Percentiles rank a stretch among this genome's conserved stretches.
phyloP scores from a whole-genome alignment of 2,888 invertebrate genomes.

The Polymixis lichenea region DNA sequence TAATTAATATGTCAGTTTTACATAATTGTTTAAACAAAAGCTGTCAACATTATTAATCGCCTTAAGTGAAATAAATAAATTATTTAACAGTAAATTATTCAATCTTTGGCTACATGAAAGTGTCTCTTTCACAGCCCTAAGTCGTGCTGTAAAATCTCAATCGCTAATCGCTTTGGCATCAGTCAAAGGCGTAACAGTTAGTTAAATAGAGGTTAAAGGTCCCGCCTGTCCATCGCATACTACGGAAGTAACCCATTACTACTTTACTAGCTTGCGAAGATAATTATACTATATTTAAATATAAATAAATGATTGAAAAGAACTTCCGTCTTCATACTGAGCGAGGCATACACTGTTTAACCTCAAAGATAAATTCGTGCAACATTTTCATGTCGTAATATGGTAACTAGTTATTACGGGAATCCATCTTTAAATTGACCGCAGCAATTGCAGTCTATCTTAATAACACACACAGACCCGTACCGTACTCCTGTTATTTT shows the following conservation, averaged over 20 bases:
- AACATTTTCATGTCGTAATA: background rate
- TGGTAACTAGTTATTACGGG: background rate
- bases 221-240: conserved; percentile 2
- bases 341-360: background rate
- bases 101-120: background rate
- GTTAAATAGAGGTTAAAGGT: conserved; percentile 37
- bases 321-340: background rate
- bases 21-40: background rate
- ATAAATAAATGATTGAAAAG: background rate
- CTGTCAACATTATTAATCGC: background rate
- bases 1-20: background rate
- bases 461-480: background rate
- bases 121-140: background rate
- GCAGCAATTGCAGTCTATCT: background rate
- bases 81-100: background rate
- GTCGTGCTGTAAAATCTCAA: conserved; percentile 8
- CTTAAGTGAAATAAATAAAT: background rate
- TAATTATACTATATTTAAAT: background rate
- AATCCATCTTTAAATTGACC: background rate
- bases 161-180: conserved; percentile 40
- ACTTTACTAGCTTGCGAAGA: background rate
- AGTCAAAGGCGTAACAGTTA: conserved; percentile 49
- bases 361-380: background rate
- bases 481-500: background rate
- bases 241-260: conserved; percentile 11